Percentiles rank a stretch among this genome's conserved stretches.
These are phyloP conservation scores for Hermetia illucens DNA, from an alignment of 1,140 invertebrate species.

Conservation along the genomic window DNA sequence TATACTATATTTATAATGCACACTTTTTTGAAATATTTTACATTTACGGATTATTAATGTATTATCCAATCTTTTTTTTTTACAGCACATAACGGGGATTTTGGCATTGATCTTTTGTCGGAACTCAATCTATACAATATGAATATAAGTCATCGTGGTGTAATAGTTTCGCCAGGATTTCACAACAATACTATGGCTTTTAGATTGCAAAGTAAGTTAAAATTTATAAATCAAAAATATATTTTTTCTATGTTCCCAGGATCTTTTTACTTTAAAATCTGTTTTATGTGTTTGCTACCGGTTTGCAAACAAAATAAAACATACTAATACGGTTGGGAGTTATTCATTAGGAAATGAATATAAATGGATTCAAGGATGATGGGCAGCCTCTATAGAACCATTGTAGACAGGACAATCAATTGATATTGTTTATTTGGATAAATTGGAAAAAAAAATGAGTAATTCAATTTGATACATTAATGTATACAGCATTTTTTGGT, in stretches of 20 bases:
- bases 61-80: too few species aligned
- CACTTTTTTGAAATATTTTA: too few species aligned
- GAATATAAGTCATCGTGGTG: slow-evolving; percentile 5
- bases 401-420: too few species aligned
- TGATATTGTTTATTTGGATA: too few species aligned
- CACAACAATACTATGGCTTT: not conserved
- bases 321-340: not conserved
- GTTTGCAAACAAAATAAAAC: not conserved
- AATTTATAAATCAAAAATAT: not conserved
- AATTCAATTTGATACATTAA: too few species aligned
- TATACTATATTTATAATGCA: too few species aligned
- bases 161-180: slow-evolving; percentile 4
- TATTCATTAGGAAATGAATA: not conserved
- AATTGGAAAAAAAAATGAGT: too few species aligned
- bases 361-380: not conserved
- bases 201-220: not conserved
- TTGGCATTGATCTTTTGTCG: slow-evolving; percentile 5
- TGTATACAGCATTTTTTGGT: too few species aligned
- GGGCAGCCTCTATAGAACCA: too few species aligned
- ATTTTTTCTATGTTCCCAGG: not conserved
- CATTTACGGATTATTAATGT: too few species aligned
- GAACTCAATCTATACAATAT: slow-evolving; percentile 4
- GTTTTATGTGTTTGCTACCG: not conserved
- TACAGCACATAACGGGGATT: too few species aligned
- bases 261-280: not conserved